Evolutionary conservation across 2,797 vertebrate genomes (phyloP).

Genomic region (Hemibagrus guttatus): DNA sequence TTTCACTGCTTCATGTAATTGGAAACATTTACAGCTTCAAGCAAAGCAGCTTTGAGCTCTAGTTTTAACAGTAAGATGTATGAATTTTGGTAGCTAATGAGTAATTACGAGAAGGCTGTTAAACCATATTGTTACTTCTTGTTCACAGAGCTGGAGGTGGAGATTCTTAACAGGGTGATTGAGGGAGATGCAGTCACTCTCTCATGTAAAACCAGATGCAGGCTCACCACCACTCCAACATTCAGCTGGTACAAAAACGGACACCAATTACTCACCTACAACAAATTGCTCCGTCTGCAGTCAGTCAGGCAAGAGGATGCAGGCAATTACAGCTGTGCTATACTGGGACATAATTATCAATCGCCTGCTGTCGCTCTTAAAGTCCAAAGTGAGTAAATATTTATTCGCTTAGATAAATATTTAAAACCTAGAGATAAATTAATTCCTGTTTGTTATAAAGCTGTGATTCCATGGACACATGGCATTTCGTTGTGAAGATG

Average conservation of each 20-base stretch:
- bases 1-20: not conserved
- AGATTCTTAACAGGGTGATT: constrained; percentile 6
- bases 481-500: too few relatives aligned
- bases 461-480: not conserved
- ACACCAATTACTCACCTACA: not conserved
- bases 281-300: not conserved
- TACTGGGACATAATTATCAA: not conserved
- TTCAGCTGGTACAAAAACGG: constrained; percentile 21
- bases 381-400: not conserved
- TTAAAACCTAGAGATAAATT: not conserved
- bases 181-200: too few relatives aligned
- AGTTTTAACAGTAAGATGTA: too few relatives aligned
- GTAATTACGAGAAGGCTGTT: too few relatives aligned
- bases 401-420: not conserved
- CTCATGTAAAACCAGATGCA: too few relatives aligned
- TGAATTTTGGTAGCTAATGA: not conserved
- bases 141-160: constrained; percentile 41
- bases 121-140: not conserved
- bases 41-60: too few relatives aligned
- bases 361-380: not conserved
- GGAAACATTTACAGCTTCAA: not conserved
- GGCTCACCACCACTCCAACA: too few relatives aligned
- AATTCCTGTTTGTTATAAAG: not conserved
- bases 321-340: not conserved
- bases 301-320: not conserved